These are phyloP conservation scores for Accipiter superciliosus DNA, from an alignment of 2,797 vertebrate genomes.

Conservation along the genomic window DNA sequence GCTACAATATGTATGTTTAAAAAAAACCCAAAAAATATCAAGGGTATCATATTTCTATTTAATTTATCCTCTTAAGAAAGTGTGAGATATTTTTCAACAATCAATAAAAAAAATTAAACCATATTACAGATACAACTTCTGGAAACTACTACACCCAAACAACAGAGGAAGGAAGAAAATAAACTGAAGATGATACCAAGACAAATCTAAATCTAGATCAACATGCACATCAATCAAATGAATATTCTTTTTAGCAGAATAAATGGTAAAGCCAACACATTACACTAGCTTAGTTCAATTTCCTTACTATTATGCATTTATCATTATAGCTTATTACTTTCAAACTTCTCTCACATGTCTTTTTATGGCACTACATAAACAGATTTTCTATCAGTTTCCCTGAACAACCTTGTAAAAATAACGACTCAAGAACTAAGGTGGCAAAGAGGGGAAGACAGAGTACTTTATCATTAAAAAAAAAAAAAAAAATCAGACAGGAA, in stretches of 20 bases:
- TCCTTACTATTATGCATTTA: slow-evolving; percentile 12
- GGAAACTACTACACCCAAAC: slow-evolving; percentile 2
- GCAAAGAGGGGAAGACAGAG: neutral
- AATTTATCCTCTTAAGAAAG: neutral
- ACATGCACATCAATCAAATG: neutral
- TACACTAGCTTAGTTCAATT: neutral
- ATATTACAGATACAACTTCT: neutral
- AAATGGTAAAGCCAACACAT: neutral
- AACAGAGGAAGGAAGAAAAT: slow-evolving; percentile 6
- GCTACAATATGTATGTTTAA: neutral
- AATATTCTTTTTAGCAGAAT: neutral
- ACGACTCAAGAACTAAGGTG: neutral
- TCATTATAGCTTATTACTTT: slow-evolving; percentile 20
- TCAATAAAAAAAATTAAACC: neutral
- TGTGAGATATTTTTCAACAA: neutral
- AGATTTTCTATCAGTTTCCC: slow-evolving; percentile 1
- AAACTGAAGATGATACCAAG: neutral
- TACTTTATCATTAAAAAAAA: neutral
- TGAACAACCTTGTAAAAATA: neutral
- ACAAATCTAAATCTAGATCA: slow-evolving; percentile 27
- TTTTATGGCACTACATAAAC: neutral
- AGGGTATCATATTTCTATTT: neutral
- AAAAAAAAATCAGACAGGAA: neutral
- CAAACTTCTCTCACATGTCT: neutral
- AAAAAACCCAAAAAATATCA: neutral